Evolutionary conservation across 1,140 invertebrate species (phyloP).

Genomic region (Drosophila willistoni): DNA sequence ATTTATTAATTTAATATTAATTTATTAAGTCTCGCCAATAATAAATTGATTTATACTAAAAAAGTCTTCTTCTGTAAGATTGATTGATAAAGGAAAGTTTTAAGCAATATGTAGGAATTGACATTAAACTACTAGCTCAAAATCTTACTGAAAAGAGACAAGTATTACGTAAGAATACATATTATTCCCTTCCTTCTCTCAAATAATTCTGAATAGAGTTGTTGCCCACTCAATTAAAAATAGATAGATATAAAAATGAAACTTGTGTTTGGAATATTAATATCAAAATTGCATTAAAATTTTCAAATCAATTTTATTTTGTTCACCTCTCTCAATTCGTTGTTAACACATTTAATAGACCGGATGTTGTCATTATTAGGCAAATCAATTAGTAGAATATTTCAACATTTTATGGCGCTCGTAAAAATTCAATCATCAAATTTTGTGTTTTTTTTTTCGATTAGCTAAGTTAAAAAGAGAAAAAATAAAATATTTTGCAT

Average conservation of each 20-base stretch:
- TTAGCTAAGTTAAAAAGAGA: not conserved
- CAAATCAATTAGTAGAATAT: conserved; percentile 64
- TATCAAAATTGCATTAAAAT: conserved; percentile 1
- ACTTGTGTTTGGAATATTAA: not conserved
- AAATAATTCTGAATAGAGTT: no score
- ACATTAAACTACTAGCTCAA: no score
- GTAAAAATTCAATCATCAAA: conserved; percentile 55
- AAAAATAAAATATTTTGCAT: conserved; percentile 35
- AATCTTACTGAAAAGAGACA: not conserved
- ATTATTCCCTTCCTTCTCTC: not conserved
- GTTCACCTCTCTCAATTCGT: not conserved
- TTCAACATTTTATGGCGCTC: conserved; percentile 56
- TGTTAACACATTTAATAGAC: conserved; percentile 54
- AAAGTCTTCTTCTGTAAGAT: no score
- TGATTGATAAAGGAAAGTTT: no score
- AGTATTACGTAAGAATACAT: not conserved
- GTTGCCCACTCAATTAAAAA: not conserved
- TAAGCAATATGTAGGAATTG: no score
- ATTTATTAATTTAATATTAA: no score
- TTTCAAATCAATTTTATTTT: not conserved
- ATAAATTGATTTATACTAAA: no score
- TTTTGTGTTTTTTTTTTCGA: conserved; percentile 50
- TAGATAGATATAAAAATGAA: not conserved
- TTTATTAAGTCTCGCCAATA: no score
- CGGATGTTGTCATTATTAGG: conserved; percentile 56